Conservation (phyloP, 2,113 vertebrate genomes). For the Heterotilapia buettikoferi region DNA sequence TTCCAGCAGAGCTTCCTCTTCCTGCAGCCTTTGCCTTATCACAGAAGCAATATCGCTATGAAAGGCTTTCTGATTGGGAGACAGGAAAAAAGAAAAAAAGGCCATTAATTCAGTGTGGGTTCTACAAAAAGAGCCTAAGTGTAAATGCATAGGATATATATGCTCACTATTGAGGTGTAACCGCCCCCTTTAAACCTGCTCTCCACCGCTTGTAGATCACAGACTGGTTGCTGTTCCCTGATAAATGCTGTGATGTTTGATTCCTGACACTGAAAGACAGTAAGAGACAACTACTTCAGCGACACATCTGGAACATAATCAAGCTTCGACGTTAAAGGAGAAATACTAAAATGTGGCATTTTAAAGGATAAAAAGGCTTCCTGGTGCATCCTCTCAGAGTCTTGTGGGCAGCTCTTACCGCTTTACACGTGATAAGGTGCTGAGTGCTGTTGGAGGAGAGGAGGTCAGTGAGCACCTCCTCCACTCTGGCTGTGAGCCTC, state of each 20-base stretch:
- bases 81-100: not conserved
- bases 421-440: slow-evolving; percentile 71
- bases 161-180: slow-evolving; percentile 80
- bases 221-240: slow-evolving; percentile 55
- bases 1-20: slow-evolving; percentile 53
- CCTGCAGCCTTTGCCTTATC: slow-evolving; percentile 56
- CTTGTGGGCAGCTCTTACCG: slow-evolving; percentile 51
- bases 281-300: not conserved
- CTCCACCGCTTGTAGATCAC: slow-evolving; percentile 74
- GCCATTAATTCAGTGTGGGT: not conserved
- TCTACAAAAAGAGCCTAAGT: not conserved
- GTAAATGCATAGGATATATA: not conserved
- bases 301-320: not conserved
- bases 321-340: not conserved
- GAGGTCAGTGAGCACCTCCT: slow-evolving; percentile 75
- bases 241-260: not conserved
- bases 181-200: slow-evolving; percentile 69
- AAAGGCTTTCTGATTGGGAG: slow-evolving; percentile 65
- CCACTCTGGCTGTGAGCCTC: slow-evolving; percentile 66
- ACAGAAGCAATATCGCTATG: slow-evolving; percentile 63
- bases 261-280: slow-evolving; percentile 67
- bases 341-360: not conserved
- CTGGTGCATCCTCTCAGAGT: not conserved
- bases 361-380: not conserved
- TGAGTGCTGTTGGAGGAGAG: slow-evolving; percentile 51